Evolutionary conservation across 2,113 vertebrate genomes (phyloP), one percentile per base, ranked within the genome.

Genomic region (Ondatra zibethicus): DNA sequence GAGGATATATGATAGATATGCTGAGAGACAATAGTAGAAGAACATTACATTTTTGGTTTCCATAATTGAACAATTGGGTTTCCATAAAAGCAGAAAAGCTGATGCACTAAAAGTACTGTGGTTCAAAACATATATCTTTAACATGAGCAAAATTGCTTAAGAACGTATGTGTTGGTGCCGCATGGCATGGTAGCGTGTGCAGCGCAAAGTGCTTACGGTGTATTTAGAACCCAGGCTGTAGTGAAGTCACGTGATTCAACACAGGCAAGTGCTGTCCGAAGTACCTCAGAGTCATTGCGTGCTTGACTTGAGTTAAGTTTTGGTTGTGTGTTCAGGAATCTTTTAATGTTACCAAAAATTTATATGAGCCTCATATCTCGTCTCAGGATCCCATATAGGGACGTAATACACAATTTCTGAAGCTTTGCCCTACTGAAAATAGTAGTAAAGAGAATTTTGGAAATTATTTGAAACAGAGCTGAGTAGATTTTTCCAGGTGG

Each of bases 401-500:
- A 50, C 0, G 4, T 86, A 19, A 68, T 9, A 45, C 29, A 68
- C 42, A 47, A 47, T 45, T 66, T 86, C 39, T 47, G 82, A 45
- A 66, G 39, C 23, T 27, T 39, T 52, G 7, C 0, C 3, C 68
- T 39, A 5, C 33, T 55, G 33, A 50, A 81, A 96, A 89, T 27
- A 85, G 68, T 11, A 82, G 17, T 77, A 47, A 75, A 96, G 36
- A 90, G 1, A 65, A 80, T 85, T 90, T 23, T 27, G 42, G 36
- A 82, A 19, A 75, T 27, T 91, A 66, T 91, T 94, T 27, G 23
- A 76, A 92, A 92, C 36, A 63, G 73, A 82, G 33, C 92, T 82
- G 25, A 58, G 61, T 31, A 89, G 45, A 16, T 87, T 92, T 89
- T 77, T 27, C 77, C 25, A 88, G 33, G 55, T 21, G 72, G 63